A percentile compares a stretch with the other conserved stretches of the same genome.
Evolutionary conservation across 2,113 vertebrate species (phyloP).

Genomic region (Zapus hudsonius): DNA sequence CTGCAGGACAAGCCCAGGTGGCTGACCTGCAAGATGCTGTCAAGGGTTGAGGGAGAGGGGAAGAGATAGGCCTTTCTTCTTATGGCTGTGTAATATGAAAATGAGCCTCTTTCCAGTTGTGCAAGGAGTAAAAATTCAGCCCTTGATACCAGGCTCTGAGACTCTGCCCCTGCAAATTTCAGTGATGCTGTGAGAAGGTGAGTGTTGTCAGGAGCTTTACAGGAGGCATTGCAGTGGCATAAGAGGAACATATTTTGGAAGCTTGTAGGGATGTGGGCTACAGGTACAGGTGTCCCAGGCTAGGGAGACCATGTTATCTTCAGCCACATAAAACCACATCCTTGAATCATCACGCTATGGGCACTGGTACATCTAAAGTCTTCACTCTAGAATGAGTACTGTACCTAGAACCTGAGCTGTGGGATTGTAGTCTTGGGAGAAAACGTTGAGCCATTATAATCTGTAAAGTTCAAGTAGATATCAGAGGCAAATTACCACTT

Average conservation of each 20-base stretch:
- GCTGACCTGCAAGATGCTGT: too few relatives aligned
- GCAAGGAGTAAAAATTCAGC: background rate
- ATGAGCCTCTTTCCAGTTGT: background rate
- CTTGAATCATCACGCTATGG: background rate
- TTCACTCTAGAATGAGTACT: background rate
- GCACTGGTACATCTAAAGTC: background rate
- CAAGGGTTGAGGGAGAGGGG: too few relatives aligned
- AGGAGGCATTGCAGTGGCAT: fast-evolving
- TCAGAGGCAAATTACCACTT: background rate
- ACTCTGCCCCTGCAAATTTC: too few relatives aligned
- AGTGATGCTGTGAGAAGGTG: background rate
- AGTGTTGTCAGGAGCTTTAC: background rate
- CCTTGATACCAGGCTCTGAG: fast-evolving
- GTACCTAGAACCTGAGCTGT: background rate
- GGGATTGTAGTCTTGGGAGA: fast-evolving
- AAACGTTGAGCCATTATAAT: too few relatives aligned
- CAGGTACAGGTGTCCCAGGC: fast-evolving
- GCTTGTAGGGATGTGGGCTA: too few relatives aligned
- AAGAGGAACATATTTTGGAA: too few relatives aligned
- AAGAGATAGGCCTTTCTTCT: background rate
- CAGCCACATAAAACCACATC: background rate
- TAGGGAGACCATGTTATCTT: background rate
- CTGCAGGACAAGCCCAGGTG: too few relatives aligned
- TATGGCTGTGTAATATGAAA: background rate
- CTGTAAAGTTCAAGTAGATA: background rate